Evolutionary conservation across 2,797 vertebrate species (phyloP), one percentile per base, ranked within the genome.

Genomic region (Oreochromis grahami): DNA sequence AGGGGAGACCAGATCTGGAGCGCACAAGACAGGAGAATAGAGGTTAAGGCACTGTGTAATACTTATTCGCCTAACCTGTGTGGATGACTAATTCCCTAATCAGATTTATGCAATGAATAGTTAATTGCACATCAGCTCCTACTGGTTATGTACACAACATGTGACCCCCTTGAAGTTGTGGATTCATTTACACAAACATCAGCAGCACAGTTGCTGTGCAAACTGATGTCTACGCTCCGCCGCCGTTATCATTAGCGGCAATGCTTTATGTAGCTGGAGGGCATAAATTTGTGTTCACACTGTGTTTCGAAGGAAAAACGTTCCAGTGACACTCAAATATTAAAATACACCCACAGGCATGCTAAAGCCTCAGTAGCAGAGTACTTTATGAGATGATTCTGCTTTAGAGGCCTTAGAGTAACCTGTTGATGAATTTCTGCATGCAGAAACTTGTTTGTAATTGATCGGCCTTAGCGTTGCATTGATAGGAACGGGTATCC

Each of bases 61-160:
- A 80, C 84, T 83, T 87, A 84, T 70, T 87, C 86, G 60, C 83
- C 82, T 74, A 89, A 93, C 92, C 89, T 91, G 89, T 90, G 80
- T 60, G 80, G 89, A 83, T 90, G 91, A 94, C 89, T 88, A 88
- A 92, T 90, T 92, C 88, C 80, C 84, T 91, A 91, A 93, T 94
- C 91, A 91, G 89, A 88, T 93, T 91, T 91, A 78, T 79, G 72
- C 84, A 92, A 94, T 94, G 90, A 95, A 94, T 94, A 93, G 87
- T 92, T 95, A 93, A 95, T 95, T 92, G 90, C 83, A 84, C 89
- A 90, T 89, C 86, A 85, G 80, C 86, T 82, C 81, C 15, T 51
- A 85, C 87, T 91, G 87, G 91, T 89, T 93, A 51, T 88, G 60
- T 90, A 91, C 83, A 88, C 87, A 89, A 84, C 85, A 81, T 68